These are phyloP conservation scores for Acleris laterana DNA, from an alignment of 2,888 invertebrate genomes.

Conservation along the genomic window DNA sequence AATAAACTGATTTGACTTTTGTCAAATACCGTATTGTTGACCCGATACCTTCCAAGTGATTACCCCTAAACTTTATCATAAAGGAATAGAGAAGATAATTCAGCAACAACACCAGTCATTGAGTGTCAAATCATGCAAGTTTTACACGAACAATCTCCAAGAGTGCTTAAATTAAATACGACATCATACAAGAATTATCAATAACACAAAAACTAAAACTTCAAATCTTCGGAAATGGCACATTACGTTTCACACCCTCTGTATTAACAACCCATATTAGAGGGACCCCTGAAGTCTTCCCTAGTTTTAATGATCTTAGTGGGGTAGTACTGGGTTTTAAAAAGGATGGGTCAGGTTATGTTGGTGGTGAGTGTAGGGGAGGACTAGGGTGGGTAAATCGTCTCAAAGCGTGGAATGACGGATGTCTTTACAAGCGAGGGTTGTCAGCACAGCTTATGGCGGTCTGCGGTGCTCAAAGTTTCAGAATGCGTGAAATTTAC, in stretches of 20 bases:
- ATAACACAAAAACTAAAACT: conserved; percentile 12
- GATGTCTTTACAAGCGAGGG: conserved; percentile 80
- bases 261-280: conserved; percentile 40
- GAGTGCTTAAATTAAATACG: conserved; percentile 16
- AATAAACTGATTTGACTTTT: no score
- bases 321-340: conserved; percentile 20
- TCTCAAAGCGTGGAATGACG: conserved; percentile 72
- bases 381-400: conserved; percentile 68
- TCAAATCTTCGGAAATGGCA: conserved; percentile 70
- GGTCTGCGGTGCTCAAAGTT: conserved; percentile 56
- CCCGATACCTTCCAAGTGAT: no score
- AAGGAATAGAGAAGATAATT: no score
- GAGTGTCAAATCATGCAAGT: no score
- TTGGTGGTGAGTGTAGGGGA: conserved; percentile 58
- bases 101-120: no score
- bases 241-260: conserved; percentile 60
- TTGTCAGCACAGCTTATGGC: conserved; percentile 65
- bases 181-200: conserved; percentile 16
- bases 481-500: not conserved
- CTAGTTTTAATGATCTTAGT: conserved; percentile 8
- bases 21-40: no score
- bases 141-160: not conserved
- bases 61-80: no score
- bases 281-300: conserved; percentile 40
- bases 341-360: conserved; percentile 43